Conservation (phyloP, 2,113 vertebrate genomes). For the Pterophyllum scalare region DNA sequence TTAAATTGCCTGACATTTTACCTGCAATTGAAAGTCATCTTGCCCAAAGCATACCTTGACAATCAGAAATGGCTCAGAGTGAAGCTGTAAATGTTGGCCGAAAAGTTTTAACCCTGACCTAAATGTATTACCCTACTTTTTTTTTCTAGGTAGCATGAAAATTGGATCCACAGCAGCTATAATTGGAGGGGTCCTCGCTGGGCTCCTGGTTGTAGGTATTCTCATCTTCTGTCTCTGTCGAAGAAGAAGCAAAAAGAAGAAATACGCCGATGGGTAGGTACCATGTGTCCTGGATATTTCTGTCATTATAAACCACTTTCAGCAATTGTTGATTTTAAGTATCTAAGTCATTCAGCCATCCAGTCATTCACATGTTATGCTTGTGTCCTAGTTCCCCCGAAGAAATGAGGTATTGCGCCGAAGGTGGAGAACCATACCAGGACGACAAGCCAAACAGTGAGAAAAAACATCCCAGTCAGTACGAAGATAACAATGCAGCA, state of each 20-base stretch:
- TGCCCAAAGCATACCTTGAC: not conserved
- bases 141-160: slow-evolving; percentile 86
- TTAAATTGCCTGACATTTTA: not conserved
- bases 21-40: not conserved
- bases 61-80: not conserved
- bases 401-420: slow-evolving; percentile 45
- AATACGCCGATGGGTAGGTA: slow-evolving; percentile 76
- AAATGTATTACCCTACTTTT: not conserved
- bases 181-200: slow-evolving; percentile 80
- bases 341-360: not conserved
- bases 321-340: not conserved
- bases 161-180: slow-evolving; percentile 83
- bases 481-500: slow-evolving; percentile 21
- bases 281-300: not conserved
- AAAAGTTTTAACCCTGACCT: not conserved
- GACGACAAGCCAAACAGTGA: slow-evolving; percentile 53
- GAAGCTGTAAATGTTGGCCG: not conserved
- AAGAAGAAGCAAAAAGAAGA: slow-evolving; percentile 45
- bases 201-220: slow-evolving; percentile 79
- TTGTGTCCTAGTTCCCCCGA: slow-evolving; percentile 49
- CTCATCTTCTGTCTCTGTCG: slow-evolving; percentile 84
- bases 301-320: not conserved
- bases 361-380: not conserved
- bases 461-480: not conserved
- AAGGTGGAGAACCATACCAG: slow-evolving; percentile 32